These are phyloP conservation scores for Punctoribates punctum DNA, from an alignment of 2,888 invertebrate species.

Conservation along the genomic window DNA sequence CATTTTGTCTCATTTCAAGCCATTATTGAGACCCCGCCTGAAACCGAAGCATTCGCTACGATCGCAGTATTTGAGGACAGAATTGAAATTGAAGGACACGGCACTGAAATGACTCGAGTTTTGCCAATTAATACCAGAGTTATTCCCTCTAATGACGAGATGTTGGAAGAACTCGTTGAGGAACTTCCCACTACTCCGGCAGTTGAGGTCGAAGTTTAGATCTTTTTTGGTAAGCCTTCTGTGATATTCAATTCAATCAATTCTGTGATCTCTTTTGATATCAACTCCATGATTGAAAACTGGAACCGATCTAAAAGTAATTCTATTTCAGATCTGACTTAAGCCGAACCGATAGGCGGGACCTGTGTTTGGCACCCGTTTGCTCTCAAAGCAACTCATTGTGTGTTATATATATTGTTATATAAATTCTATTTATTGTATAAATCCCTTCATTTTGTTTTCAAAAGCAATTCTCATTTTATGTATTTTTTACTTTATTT, in stretches of 20 bases:
- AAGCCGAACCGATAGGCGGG: no score
- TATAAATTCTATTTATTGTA: no score
- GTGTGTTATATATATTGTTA: no score
- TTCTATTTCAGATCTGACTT: no score
- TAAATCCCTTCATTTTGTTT: no score
- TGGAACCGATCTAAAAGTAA: no score
- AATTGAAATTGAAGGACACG: conserved; percentile 50
- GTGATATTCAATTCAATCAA: background rate
- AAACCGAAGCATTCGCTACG: conserved; percentile 51
- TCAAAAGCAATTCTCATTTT: no score
- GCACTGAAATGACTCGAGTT: conserved; percentile 43
- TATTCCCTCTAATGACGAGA: background rate
- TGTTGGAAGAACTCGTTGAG: conserved; percentile 1
- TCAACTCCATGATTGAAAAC: background rate
- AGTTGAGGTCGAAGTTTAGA: conserved; percentile 27
- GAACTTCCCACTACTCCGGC: conserved; percentile 5
- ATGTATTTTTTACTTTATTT: no score
- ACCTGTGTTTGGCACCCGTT: no score
- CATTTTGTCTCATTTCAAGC: conserved; percentile 53
- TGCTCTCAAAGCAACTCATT: no score
- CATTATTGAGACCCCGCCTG: conserved; percentile 52
- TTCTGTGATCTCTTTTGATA: background rate
- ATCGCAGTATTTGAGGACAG: conserved; percentile 50
- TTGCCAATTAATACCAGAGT: background rate
- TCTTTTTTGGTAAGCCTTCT: background rate